A percentile compares a stretch with the other conserved stretches of the same genome.
Evolutionary conservation across 2,888 invertebrate species (phyloP).

Genomic region (Catocala fraxini): DNA sequence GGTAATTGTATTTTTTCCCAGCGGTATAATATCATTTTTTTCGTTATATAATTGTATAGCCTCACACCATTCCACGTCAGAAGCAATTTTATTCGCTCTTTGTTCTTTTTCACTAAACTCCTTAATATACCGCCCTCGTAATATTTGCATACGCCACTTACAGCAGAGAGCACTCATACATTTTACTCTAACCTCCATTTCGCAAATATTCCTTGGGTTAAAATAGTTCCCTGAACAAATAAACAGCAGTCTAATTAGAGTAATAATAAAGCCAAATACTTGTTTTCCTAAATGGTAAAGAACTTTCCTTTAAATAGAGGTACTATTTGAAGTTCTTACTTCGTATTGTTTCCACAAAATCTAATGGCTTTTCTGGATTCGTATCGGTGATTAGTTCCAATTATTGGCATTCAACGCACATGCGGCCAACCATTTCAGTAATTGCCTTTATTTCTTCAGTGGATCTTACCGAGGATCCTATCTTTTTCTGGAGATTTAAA

Average conservation of each 20-base stretch:
- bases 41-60: conserved; percentile 13
- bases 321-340: conserved; percentile 16
- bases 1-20: conserved; percentile 20
- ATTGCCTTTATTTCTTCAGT: conserved; percentile 70
- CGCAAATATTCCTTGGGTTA: not conserved
- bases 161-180: not conserved
- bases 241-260: not conserved
- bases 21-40: conserved; percentile 3
- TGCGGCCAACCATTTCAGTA: conserved; percentile 67
- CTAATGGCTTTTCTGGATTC: conserved; percentile 49
- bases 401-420: conserved; percentile 75
- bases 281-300: not conserved
- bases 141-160: conserved; percentile 9
- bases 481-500: conserved; percentile 27
- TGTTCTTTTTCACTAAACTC: conserved; percentile 1
- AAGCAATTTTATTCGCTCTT: conserved; percentile 11
- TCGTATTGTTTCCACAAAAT: conserved; percentile 38
- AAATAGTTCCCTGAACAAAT: conserved; percentile 1
- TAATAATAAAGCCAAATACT: conserved; percentile 13
- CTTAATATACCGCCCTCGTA: conserved; percentile 1
- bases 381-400: conserved; percentile 70
- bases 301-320: conserved; percentile 14
- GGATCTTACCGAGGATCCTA: conserved; percentile 25
- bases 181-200: not conserved
- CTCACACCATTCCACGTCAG: conserved; percentile 4